Conservation (phyloP, 2,888 invertebrate species). For the Pelosia muscerda region DNA sequence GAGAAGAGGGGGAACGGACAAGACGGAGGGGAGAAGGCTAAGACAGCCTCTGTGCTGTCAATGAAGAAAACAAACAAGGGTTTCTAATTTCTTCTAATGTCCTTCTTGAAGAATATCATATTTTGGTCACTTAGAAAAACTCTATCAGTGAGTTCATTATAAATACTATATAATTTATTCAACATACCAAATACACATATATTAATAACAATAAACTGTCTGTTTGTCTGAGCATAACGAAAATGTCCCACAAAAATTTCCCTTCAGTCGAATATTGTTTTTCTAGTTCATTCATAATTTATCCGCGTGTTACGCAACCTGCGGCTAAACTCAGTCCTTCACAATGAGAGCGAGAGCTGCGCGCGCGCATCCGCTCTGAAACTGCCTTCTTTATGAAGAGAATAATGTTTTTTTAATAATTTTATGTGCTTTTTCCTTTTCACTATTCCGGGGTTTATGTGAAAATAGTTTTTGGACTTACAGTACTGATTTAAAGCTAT, state of each 20-base stretch:
- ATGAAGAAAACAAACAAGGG: too few species aligned
- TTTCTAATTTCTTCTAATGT: too few species aligned
- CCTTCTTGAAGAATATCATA: too few species aligned
- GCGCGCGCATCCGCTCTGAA: slow-evolving; percentile 31
- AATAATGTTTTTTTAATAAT: not conserved
- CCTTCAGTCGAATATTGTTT: slow-evolving; percentile 22
- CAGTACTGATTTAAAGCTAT: not conserved
- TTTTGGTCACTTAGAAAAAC: too few species aligned
- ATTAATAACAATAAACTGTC: not conserved
- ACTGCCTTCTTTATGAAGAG: slow-evolving; percentile 17
- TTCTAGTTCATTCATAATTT: slow-evolving; percentile 53
- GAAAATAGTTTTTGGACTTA: not conserved
- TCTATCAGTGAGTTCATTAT: too few species aligned
- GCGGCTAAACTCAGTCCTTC: slow-evolving; percentile 51
- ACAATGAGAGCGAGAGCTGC: slow-evolving; percentile 32
- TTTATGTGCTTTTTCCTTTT: not conserved
- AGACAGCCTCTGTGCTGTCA: too few species aligned
- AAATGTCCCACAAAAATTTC: not conserved
- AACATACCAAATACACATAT: not conserved
- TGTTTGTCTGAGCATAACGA: not conserved
- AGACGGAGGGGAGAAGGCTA: too few species aligned
- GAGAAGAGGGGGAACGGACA: too few species aligned
- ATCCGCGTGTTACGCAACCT: slow-evolving; percentile 47
- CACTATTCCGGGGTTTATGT: not conserved
- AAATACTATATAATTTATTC: too few species aligned